phyloP scores from a whole-genome alignment of 2,113 vertebrate species.

The Tachycineta bicolor region DNA sequence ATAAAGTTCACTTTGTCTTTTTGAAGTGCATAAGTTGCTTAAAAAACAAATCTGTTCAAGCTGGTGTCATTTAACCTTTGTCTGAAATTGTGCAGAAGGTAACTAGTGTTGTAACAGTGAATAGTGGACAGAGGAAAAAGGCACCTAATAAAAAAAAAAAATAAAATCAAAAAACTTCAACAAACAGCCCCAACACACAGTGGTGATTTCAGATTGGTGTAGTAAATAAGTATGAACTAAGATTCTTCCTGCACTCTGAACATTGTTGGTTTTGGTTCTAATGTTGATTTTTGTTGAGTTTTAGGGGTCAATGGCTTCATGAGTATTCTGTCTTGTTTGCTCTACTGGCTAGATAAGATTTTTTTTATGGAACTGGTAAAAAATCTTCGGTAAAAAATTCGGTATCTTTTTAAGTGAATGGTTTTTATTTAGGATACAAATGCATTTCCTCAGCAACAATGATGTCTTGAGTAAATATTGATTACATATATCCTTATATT shows the following conservation, averaged over 20 bases:
- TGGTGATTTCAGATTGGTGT: not conserved
- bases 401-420: not conserved
- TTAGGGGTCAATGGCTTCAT: not conserved
- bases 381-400: not conserved
- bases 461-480: not conserved
- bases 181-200: not conserved
- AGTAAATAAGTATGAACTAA: not conserved
- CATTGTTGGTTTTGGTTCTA: not conserved
- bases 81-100: not conserved
- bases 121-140: not conserved
- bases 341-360: not conserved
- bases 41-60: not conserved
- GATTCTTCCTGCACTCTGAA: fast-evolving
- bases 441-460: not conserved
- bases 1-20: not conserved
- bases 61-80: not conserved
- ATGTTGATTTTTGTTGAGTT: not conserved
- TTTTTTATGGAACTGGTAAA: not conserved
- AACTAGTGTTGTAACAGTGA: not conserved
- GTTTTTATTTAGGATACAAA: not conserved
- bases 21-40: not conserved
- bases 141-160: not conserved
- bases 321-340: not conserved
- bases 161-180: not conserved
- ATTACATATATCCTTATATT: not conserved